phyloP scores from a whole-genome alignment of 1,140 invertebrate genomes.

The Lasioglossum albipes region DNA sequence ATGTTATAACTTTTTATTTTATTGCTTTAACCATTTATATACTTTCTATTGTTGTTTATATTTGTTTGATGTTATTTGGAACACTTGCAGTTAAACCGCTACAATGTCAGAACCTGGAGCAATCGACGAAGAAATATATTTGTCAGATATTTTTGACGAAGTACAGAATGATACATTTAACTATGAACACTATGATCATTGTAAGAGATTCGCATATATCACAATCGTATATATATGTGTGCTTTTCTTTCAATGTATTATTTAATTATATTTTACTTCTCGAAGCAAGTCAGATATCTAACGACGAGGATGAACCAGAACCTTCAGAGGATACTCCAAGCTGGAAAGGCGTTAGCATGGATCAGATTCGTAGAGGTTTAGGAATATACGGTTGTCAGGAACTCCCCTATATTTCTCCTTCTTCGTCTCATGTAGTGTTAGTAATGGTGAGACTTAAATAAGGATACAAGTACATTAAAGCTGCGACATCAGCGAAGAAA shows the following conservation, averaged over 20 bases:
- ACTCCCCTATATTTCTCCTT: constrained; percentile 72
- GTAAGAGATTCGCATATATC: constrained; percentile 41
- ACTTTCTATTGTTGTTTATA: no score
- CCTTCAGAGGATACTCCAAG: constrained; percentile 60
- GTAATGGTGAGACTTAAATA: constrained; percentile 66
- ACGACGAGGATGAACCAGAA: constrained; percentile 68
- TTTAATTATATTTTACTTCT: neutral
- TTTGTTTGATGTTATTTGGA: neutral
- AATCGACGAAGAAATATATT: constrained; percentile 65
- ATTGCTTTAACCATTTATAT: neutral
- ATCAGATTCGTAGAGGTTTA: constrained; percentile 74
- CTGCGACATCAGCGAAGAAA: no score
- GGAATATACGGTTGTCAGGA: constrained; percentile 70
- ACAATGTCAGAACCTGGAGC: constrained; percentile 64
- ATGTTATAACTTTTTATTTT: neutral
- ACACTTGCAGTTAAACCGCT: constrained; percentile 20
- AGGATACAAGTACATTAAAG: no score
- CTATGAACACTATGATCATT: constrained; percentile 46
- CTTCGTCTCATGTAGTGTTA: constrained; percentile 74
- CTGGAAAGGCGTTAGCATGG: constrained; percentile 77
- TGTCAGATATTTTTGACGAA: constrained; percentile 69
- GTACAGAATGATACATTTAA: constrained; percentile 47
- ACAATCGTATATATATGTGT: neutral
- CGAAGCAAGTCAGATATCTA: constrained; percentile 64
- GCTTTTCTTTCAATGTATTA: constrained; percentile 17